Evolutionary conservation across 2,113 vertebrate genomes (phyloP).

Genomic region (Nestor notabilis): DNA sequence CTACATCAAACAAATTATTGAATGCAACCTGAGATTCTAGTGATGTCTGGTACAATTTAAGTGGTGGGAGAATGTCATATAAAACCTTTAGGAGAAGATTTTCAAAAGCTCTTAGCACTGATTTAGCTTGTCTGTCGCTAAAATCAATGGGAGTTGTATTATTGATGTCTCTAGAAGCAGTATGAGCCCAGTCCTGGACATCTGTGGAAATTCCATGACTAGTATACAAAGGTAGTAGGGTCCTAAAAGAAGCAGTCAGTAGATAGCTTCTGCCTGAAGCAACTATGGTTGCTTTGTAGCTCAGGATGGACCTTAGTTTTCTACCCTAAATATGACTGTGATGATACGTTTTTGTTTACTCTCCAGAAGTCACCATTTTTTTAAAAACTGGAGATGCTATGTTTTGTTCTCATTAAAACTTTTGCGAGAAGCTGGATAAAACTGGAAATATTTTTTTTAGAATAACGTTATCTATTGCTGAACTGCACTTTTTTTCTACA

Average conservation of each 20-base stretch:
- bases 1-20: conserved; percentile 42
- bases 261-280: background rate
- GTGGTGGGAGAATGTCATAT: background rate
- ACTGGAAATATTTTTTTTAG: background rate
- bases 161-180: background rate
- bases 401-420: background rate
- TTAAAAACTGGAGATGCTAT: background rate
- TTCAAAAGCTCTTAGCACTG: conserved; percentile 39
- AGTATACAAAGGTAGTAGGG: background rate
- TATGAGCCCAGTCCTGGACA: background rate
- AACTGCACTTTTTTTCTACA: background rate
- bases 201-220: background rate
- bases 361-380: background rate
- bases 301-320: background rate
- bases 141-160: conserved; percentile 6
- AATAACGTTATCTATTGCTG: background rate
- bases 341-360: background rate
- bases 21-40: conserved; percentile 13
- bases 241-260: background rate
- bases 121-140: conserved; percentile 2
- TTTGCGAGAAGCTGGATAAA: background rate
- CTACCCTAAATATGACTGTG: background rate
- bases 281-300: background rate
- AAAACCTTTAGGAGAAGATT: conserved; percentile 40
- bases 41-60: conserved; percentile 5